Conservation (phyloP, 2,113 vertebrate genomes). For the Gasterosteus nipponicus region DNA sequence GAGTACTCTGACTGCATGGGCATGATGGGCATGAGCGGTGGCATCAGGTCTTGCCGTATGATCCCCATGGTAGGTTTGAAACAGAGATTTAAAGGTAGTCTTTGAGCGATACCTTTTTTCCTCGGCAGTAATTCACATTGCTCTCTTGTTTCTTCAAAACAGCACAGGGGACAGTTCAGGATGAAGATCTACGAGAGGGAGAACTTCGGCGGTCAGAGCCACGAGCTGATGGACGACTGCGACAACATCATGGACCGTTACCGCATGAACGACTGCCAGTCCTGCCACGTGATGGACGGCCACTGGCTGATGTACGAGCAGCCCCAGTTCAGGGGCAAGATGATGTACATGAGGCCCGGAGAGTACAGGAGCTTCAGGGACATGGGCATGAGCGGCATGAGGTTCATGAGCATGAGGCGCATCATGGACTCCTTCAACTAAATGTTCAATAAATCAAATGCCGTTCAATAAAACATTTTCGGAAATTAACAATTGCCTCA, state of each 20-base stretch:
- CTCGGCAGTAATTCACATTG: not conserved
- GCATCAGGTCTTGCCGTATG: slow-evolving; percentile 77
- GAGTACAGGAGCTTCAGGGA: slow-evolving; percentile 74
- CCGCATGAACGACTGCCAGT: slow-evolving; percentile 60
- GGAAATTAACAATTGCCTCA: not conserved
- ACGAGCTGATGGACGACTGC: slow-evolving; percentile 63
- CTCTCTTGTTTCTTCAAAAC: not conserved
- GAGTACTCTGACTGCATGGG: slow-evolving; percentile 77
- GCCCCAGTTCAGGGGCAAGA: slow-evolving; percentile 69
- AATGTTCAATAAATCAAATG: not conserved
- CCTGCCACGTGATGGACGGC: slow-evolving; percentile 69
- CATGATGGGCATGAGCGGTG: slow-evolving; percentile 68
- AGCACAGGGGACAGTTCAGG: slow-evolving; percentile 62
- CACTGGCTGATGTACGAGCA: slow-evolving; percentile 78
- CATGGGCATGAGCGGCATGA: slow-evolving; percentile 35
- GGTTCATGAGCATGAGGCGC: slow-evolving; percentile 67
- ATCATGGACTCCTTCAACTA: slow-evolving; percentile 57
- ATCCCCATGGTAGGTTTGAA: slow-evolving; percentile 70
- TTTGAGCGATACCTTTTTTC: not conserved
- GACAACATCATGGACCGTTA: slow-evolving; percentile 61
- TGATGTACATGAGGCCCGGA: slow-evolving; percentile 73
- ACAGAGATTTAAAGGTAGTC: not conserved
- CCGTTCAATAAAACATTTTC: slow-evolving; percentile 39
- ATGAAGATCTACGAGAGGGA: slow-evolving; percentile 72
- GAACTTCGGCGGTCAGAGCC: slow-evolving; percentile 59